Evolutionary conservation across 1,140 invertebrate species (phyloP).

Genomic region (Pemphigus obesinymphae): DNA sequence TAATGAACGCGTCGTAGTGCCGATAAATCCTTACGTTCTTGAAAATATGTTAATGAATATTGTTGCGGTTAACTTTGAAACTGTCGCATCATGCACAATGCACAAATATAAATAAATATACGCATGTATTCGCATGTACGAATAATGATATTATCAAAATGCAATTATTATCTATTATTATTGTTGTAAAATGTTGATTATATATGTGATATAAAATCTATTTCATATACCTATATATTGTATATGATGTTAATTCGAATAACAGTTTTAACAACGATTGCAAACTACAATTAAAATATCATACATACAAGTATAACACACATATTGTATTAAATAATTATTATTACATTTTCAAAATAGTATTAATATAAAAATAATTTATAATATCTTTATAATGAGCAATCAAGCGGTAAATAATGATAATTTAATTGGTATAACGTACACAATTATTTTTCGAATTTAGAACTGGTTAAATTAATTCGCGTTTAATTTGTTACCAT

Average conservation of each 20-base stretch:
- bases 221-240: background rate
- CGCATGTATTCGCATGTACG: background rate
- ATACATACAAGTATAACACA: background rate
- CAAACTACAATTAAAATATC: no score
- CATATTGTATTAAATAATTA: background rate
- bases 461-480: background rate
- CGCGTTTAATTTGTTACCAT: background rate
- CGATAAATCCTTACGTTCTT: conserved; percentile 5
- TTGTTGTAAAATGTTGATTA: no score
- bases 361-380: background rate
- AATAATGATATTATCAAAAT: no score
- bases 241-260: background rate
- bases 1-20: background rate
- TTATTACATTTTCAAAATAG: background rate
- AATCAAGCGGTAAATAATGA: background rate
- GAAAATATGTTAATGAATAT: conserved; percentile 15
- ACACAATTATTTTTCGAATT: background rate
- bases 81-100: background rate
- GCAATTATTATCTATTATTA: no score
- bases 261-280: background rate
- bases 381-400: background rate
- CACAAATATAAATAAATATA: background rate
- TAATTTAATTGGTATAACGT: background rate
- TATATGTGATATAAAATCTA: no score
- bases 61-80: background rate